These are phyloP conservation scores for Heliocidaris tuberculata DNA, from an alignment of 35 echinoderm and acorn worm genomes.

Conservation along the genomic window DNA sequence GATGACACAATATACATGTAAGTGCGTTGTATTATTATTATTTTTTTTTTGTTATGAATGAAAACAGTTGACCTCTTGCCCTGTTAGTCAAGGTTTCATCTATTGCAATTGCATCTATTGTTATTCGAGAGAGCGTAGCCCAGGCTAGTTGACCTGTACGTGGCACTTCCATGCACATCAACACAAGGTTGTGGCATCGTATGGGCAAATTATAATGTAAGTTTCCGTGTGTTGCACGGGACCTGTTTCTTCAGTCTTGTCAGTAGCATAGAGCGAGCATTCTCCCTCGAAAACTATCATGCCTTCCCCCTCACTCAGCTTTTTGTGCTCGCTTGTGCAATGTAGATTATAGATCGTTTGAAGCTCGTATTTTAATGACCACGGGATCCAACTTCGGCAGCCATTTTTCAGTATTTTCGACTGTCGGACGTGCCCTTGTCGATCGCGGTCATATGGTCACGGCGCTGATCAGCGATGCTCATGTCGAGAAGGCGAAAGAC, in stretches of 20 bases:
- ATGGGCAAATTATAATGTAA: neutral
- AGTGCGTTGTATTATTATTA: no score
- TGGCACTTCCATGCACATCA: no score
- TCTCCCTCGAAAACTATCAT: neutral
- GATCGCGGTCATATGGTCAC: constrained; percentile 13
- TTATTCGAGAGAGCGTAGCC: no score
- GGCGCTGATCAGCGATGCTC: constrained; percentile 29
- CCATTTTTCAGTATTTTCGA: constrained; percentile 30
- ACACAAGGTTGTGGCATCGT: no score
- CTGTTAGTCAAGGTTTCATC: no score
- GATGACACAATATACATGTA: no score
- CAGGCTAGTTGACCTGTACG: no score
- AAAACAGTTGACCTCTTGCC: no score
- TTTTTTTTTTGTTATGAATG: no score
- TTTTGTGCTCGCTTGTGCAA: neutral
- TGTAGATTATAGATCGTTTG: neutral
- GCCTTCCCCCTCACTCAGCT: neutral
- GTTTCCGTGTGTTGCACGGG: neutral
- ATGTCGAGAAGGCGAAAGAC: constrained; percentile 22
- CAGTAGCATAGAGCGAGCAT: neutral
- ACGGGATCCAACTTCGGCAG: constrained; percentile 25
- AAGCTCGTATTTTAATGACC: constrained; percentile 8
- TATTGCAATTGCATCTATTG: no score
- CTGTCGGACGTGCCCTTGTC: neutral
- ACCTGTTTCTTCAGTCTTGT: neutral